phyloP scores from a whole-genome alignment of 2,113 vertebrate species.

The Mus spicilegus region DNA sequence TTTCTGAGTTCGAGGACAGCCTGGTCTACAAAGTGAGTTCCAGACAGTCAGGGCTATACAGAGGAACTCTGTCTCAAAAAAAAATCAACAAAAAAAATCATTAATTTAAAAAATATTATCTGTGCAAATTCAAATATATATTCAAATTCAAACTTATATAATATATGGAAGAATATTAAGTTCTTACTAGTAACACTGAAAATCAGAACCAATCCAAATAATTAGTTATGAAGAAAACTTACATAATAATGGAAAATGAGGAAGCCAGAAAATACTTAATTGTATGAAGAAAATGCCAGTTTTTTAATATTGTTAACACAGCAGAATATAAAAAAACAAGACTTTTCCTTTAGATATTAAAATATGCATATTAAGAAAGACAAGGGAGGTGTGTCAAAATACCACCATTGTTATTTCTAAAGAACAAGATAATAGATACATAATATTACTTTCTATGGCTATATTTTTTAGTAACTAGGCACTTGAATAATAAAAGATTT shows the following conservation, averaged over 20 bases:
- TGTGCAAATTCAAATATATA: background rate
- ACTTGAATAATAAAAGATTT: background rate
- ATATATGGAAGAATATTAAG: background rate
- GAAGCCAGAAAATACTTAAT: background rate
- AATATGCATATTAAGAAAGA: background rate
- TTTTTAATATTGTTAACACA: background rate
- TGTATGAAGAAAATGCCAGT: background rate
- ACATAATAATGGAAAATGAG: background rate
- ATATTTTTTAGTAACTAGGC: background rate
- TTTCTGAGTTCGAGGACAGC: too few species aligned
- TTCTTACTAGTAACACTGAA: background rate
- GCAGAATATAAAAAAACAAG: background rate
- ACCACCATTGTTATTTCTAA: background rate
- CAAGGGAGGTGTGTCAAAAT: background rate
- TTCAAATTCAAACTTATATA: background rate
- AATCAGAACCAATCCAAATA: constrained; percentile 29
- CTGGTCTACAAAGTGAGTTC: too few species aligned
- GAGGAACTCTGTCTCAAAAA: too few species aligned
- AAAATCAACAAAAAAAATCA: background rate
- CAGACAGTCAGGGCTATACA: too few species aligned
- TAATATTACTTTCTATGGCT: background rate
- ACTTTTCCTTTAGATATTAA: constrained; percentile 31
- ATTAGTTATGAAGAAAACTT: background rate
- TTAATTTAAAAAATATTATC: background rate
- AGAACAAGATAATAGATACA: background rate